A percentile compares a stretch with the other conserved stretches of the same genome.
These are phyloP conservation scores for Diplolepis rosae DNA, from an alignment of 2,888 invertebrate species.

Conservation along the genomic window DNA sequence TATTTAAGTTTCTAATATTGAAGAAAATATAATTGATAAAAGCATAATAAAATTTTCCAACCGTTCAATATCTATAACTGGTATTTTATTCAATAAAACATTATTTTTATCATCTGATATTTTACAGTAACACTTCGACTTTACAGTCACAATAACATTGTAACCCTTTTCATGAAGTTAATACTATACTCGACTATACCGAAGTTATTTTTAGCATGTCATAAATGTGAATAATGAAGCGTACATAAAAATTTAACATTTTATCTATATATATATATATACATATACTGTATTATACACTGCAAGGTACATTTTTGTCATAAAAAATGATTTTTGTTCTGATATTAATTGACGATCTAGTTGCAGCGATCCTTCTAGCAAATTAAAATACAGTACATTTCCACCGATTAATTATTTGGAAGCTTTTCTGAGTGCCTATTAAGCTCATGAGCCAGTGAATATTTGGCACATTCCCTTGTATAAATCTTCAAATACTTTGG, in stretches of 20 bases:
- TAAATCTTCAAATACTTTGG: not conserved
- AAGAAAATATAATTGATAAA: too few relatives aligned
- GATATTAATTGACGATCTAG: not conserved
- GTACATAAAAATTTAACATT: not conserved
- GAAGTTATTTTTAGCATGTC: not conserved
- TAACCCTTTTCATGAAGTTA: too few relatives aligned
- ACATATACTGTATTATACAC: too few relatives aligned
- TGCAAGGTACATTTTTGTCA: not conserved
- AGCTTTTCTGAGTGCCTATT: constrained; percentile 25
- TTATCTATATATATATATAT: not conserved
- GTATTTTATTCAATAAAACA: not conserved
- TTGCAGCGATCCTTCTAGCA: not conserved
- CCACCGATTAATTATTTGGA: constrained; percentile 7
- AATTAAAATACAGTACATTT: not conserved
- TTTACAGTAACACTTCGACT: not conserved
- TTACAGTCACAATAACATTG: not conserved
- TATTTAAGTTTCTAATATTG: not conserved
- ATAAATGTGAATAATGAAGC: not conserved
- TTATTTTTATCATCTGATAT: not conserved
- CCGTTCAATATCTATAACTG: not conserved
- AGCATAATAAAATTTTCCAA: too few relatives aligned
- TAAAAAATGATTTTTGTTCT: not conserved
- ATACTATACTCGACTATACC: too few relatives aligned
- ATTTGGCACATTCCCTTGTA: constrained; percentile 18
- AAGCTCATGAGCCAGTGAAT: constrained; percentile 25